Conservation (phyloP, 2,113 vertebrate species). For the Oncorhynchus tshawytscha region DNA sequence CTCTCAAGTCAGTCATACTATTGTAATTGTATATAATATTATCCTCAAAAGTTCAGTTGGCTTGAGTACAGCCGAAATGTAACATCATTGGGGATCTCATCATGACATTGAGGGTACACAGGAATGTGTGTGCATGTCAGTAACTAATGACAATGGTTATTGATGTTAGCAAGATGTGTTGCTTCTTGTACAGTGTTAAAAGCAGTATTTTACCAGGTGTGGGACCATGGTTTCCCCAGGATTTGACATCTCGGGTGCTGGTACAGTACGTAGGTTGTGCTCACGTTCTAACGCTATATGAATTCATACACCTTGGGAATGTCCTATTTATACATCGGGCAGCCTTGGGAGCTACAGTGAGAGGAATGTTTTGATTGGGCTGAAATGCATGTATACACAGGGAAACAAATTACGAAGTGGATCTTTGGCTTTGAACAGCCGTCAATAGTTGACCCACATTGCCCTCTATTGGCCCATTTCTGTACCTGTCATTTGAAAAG, state of each 20-base stretch:
- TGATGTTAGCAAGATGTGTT: not conserved
- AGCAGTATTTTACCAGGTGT: not conserved
- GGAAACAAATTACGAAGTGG: not conserved
- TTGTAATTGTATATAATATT: not conserved
- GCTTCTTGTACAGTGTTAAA: not conserved
- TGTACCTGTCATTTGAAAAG: not conserved
- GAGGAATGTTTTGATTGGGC: conserved; percentile 28
- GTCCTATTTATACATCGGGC: not conserved
- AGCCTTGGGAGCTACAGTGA: conserved; percentile 2
- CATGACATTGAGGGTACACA: not conserved
- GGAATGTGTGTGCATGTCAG: not conserved
- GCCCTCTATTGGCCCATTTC: conserved; percentile 35
- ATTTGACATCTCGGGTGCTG: too few species aligned
- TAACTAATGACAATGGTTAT: not conserved
- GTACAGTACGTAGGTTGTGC: too few species aligned
- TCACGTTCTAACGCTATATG: conserved; percentile 1
- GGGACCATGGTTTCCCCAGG: too few species aligned
- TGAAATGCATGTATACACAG: conserved; percentile 28
- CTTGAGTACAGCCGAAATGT: not conserved
- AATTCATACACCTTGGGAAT: conserved; percentile 20
- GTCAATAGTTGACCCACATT: conserved; percentile 14
- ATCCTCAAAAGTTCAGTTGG: not conserved
- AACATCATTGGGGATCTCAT: not conserved
- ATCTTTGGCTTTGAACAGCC: conserved; percentile 5
- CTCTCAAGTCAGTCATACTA: not conserved